Conservation (phyloP, 2,113 vertebrate genomes). For the Rhipidura dahli region DNA sequence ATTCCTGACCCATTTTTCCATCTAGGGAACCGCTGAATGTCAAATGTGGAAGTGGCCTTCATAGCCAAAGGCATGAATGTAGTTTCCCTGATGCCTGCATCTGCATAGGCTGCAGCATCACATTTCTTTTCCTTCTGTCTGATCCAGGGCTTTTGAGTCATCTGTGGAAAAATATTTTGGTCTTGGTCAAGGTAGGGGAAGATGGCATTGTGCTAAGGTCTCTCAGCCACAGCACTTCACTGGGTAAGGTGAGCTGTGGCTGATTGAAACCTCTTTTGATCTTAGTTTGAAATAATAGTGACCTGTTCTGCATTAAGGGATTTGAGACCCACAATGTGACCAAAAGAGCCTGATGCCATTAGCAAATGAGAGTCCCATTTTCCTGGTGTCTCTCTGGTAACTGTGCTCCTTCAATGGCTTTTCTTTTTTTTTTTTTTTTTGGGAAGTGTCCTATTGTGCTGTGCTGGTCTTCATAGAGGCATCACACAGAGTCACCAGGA, state of each 20-base stretch:
- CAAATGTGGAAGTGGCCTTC: not conserved
- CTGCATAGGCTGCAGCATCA: not conserved
- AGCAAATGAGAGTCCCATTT: not conserved
- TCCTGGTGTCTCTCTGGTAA: not conserved
- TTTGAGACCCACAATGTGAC: not conserved
- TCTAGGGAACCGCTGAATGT: not conserved
- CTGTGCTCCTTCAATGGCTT: fast-evolving
- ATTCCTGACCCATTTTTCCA: not conserved
- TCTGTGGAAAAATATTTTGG: not conserved
- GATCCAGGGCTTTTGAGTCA: not conserved
- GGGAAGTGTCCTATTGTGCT: not conserved
- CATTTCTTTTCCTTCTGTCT: not conserved
- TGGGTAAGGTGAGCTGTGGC: not conserved
- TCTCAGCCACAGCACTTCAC: not conserved
- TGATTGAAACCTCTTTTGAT: not conserved
- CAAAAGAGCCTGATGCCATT: fast-evolving
- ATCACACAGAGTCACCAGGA: not conserved
- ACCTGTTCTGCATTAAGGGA: not conserved
- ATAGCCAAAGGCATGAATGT: not conserved
- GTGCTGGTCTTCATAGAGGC: not conserved
- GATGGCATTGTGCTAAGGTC: not conserved
- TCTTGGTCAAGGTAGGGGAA: not conserved
- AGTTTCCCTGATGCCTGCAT: not conserved
- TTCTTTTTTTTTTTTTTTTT: not conserved
- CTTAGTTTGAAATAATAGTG: not conserved